These are phyloP conservation scores for Argya squamiceps DNA, from an alignment of 2,797 vertebrate species.

Conservation along the genomic window DNA sequence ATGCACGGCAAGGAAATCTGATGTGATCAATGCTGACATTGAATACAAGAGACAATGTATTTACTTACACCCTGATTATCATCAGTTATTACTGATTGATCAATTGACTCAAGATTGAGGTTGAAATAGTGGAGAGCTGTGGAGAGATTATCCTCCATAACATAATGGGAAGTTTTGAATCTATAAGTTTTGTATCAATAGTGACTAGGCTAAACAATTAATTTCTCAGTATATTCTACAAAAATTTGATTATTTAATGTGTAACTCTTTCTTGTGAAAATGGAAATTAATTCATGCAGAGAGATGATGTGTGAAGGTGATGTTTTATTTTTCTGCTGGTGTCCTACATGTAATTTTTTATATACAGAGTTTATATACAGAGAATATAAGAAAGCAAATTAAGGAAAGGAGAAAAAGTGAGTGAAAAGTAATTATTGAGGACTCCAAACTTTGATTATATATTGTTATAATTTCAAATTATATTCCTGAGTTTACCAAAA, in stretches of 20 bases:
- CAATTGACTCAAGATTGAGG: not conserved
- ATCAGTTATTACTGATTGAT: conserved; percentile 26
- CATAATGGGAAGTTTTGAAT: not conserved
- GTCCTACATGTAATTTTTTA: not conserved
- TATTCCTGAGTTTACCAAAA: not conserved
- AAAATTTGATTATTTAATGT: not conserved
- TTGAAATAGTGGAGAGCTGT: not conserved
- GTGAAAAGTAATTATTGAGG: not conserved
- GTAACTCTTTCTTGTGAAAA: not conserved
- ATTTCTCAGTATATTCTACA: not conserved
- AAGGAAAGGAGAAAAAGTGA: not conserved
- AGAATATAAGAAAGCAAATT: not conserved
- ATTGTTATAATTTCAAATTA: not conserved
- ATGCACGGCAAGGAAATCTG: not conserved
- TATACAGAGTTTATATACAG: not conserved
- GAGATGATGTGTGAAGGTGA: not conserved
- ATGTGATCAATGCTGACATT: conserved; percentile 15
- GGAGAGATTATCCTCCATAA: not conserved
- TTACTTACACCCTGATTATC: conserved; percentile 5
- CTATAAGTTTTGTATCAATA: not conserved
- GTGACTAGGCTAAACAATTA: not conserved
- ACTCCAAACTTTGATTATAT: not conserved
- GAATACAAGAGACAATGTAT: not conserved
- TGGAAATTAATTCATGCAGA: not conserved
- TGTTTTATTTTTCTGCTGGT: not conserved